Evolutionary conservation across 1,140 invertebrate genomes (phyloP).

Genomic region (Colletes gigas): DNA sequence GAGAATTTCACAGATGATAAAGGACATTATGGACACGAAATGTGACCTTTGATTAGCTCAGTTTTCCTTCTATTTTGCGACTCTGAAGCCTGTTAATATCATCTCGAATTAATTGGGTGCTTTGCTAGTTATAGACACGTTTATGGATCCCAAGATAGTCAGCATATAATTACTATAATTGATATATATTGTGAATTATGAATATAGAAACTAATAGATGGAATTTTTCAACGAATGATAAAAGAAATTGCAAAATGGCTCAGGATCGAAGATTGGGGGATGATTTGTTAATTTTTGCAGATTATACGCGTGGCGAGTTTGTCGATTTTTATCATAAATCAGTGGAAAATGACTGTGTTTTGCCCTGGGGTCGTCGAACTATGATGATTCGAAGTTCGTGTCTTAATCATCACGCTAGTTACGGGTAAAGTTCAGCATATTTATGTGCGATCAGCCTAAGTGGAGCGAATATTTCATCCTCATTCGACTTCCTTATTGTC

Average conservation of each 20-base stretch:
- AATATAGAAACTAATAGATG: too few species aligned
- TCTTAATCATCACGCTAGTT: not conserved
- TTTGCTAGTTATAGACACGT: too few species aligned
- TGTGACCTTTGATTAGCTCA: too few species aligned
- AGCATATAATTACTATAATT: too few species aligned
- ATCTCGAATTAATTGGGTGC: too few species aligned
- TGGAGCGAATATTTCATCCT: constrained; percentile 3
- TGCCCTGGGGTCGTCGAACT: constrained; percentile 8
- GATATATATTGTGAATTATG: too few species aligned
- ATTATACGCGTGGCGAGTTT: not conserved
- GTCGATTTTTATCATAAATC: not conserved
- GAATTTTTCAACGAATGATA: too few species aligned
- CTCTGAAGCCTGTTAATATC: too few species aligned
- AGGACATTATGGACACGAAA: too few species aligned
- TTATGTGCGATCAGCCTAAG: constrained; percentile 11
- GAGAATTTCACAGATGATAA: too few species aligned
- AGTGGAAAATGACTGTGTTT: not conserved
- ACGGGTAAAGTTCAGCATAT: constrained; percentile 10
- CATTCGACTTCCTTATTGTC: constrained; percentile 19
- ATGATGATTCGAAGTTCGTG: constrained; percentile 1
- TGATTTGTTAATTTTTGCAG: not conserved
- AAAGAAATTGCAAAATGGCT: not conserved
- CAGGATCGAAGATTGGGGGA: not conserved
- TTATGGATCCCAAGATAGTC: too few species aligned
- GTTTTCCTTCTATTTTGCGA: too few species aligned